Conservation (phyloP, 2,113 vertebrate species). For the Axis porcinus region DNA sequence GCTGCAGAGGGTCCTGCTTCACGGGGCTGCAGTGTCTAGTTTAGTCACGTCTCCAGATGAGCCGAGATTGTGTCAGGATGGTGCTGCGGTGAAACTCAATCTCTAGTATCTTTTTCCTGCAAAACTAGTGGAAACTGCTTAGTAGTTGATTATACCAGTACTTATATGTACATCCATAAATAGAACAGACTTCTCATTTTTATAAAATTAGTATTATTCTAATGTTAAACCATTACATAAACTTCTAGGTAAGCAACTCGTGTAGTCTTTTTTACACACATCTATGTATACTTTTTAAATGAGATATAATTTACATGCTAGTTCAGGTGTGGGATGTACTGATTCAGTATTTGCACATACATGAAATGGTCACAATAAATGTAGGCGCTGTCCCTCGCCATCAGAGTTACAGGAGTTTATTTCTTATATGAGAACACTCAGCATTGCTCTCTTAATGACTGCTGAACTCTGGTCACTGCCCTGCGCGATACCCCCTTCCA, state of each 20-base stretch:
- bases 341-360: rapidly evolving
- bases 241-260: neutral
- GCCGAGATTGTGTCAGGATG: neutral
- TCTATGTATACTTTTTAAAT: neutral
- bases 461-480: rapidly evolving
- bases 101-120: neutral
- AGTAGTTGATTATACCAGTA: no score
- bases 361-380: rapidly evolving
- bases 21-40: no score
- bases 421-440: neutral
- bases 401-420: neutral
- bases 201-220: neutral
- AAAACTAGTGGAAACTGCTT: neutral
- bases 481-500: rapidly evolving
- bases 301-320: rapidly evolving
- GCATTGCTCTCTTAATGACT: rapidly evolving
- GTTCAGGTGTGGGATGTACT: neutral
- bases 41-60: rapidly evolving
- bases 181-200: neutral
- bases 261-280: rapidly evolving
- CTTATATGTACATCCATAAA: rapidly evolving
- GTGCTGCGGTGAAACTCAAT: neutral
- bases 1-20: neutral
- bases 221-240: neutral
- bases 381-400: neutral